Base-by-base conservation (phyloP, 1,140 invertebrate genomes). In the Megathymus violae region DNA sequence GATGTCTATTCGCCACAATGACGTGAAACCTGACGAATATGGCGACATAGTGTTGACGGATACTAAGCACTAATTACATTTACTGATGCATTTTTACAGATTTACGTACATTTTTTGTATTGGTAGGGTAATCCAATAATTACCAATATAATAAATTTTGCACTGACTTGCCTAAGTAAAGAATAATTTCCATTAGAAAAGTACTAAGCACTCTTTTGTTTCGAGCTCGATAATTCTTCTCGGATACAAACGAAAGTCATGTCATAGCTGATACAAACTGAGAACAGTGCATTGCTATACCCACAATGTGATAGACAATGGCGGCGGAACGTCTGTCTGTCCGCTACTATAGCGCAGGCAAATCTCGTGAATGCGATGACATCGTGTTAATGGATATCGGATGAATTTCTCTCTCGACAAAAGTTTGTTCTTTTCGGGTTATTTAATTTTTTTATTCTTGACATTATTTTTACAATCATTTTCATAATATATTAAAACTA, bases 321-420 rank as follows among this genome's bases (percentile, higher is more conserved):
- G 10, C 34, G 34, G 2, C 34, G n/a, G 34, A 4, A 36, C 50
- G 46, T 47, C 41, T 44, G 56, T 62, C 50, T 16, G 67, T 51
- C 46, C 58, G 38, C 44, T 41, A 64, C 62, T 64, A 62, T 59
- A 46, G 50, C 58, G 34, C 11, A 36, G 34, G 34, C 34, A 36
- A 36, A 36, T 36, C 34, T 36, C 10, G 62, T 46, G 67, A 69
- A 69, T 65, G 62, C 65, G 34, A 36, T 36, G 34, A 36, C 34
- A 62, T 67, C 64, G 62, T 67, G 52, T 40, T 67, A 22, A 58
- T 36, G 34, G 34, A 36, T 36, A 36, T 36, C 34, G 34, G 11
- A 11, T 11, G 34, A 10, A n/a, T n/a, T 36, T 1, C 34, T 36
- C 34, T 36, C n/a, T 11, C 34, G 34, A 36, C 34, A 36, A 36